phyloP scores from a whole-genome alignment of 2,888 invertebrate genomes.

The Ellobium chinense region DNA sequence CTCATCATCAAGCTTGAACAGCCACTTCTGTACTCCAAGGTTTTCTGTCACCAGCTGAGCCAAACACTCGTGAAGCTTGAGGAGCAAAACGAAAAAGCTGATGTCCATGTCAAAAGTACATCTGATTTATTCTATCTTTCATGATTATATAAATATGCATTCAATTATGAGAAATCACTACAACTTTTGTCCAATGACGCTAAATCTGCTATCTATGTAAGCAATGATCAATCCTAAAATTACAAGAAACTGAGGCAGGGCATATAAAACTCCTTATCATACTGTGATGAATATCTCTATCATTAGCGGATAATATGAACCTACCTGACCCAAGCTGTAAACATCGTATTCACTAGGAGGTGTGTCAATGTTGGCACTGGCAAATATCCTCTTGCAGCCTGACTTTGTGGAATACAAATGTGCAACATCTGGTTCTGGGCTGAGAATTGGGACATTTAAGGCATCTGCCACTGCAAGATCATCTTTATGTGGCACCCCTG shows the following conservation, averaged over 20 bases:
- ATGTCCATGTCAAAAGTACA: too few relatives aligned
- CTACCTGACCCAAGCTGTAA: conserved; percentile 77
- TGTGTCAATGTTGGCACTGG: conserved; percentile 73
- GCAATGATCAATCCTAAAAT: too few relatives aligned
- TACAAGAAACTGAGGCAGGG: too few relatives aligned
- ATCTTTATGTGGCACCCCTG: conserved; percentile 76
- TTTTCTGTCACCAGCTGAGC: conserved; percentile 78
- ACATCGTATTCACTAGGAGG: conserved; percentile 78
- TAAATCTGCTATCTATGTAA: too few relatives aligned
- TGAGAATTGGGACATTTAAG: conserved; percentile 75
- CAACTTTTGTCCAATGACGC: too few relatives aligned
- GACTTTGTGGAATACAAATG: conserved; percentile 78
- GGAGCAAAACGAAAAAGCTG: too few relatives aligned
- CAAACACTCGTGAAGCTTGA: conserved; percentile 77
- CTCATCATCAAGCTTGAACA: conserved; percentile 78
- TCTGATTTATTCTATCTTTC: too few relatives aligned
- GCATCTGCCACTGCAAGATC: conserved; percentile 76
- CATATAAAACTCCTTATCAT: too few relatives aligned
- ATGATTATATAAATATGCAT: too few relatives aligned
- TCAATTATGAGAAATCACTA: too few relatives aligned
- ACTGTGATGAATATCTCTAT: too few relatives aligned
- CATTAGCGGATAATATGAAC: too few relatives aligned
- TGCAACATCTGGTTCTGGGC: conserved; percentile 77
- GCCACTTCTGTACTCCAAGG: conserved; percentile 76
- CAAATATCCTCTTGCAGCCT: conserved; percentile 78